Percentiles rank a stretch among this genome's conserved stretches.
Conservation (phyloP, 2,797 vertebrate genomes). For the Hoplostethus atlanticus region DNA sequence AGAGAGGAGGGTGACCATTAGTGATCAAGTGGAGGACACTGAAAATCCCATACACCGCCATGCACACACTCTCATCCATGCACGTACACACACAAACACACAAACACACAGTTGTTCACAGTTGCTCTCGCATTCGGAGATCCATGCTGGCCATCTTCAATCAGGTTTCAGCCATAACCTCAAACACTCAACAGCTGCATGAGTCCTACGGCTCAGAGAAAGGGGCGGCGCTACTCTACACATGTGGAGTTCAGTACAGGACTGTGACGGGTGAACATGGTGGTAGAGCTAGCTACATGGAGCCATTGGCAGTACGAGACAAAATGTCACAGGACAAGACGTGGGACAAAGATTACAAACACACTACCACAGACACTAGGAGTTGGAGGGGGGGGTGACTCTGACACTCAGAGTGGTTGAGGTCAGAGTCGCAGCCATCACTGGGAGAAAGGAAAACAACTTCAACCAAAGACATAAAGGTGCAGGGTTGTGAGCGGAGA, state of each 20-base stretch:
- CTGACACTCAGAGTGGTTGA: slow-evolving; percentile 77
- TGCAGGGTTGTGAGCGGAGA: slow-evolving; percentile 60
- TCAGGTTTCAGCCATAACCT: slow-evolving; percentile 70
- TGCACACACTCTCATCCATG: slow-evolving; percentile 54
- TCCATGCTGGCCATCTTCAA: slow-evolving; percentile 66
- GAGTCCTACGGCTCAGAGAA: slow-evolving; percentile 40
- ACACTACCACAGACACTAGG: slow-evolving; percentile 51
- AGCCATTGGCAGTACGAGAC: slow-evolving; percentile 36
- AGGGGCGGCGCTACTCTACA: slow-evolving; percentile 57
- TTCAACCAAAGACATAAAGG: slow-evolving; percentile 43
- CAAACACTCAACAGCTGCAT: slow-evolving; percentile 77
- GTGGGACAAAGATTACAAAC: slow-evolving; percentile 63
- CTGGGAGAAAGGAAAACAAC: slow-evolving; percentile 38
- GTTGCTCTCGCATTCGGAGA: slow-evolving; percentile 46
- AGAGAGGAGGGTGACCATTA: slow-evolving; percentile 51
- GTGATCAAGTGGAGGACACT: slow-evolving; percentile 12
- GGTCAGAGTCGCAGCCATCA: slow-evolving; percentile 70
- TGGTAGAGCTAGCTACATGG: slow-evolving; percentile 46
- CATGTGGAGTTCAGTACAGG: slow-evolving; percentile 38
- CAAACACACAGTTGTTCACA: slow-evolving; percentile 24
- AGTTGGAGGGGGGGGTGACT: slow-evolving; percentile 20
- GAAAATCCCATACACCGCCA: slow-evolving; percentile 32
- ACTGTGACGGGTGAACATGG: slow-evolving; percentile 49
- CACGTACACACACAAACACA: slow-evolving; percentile 20
- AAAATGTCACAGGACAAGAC: slow-evolving; percentile 67